Conservation (phyloP, 1,140 invertebrate species). For the Nasonia longicornis region DNA sequence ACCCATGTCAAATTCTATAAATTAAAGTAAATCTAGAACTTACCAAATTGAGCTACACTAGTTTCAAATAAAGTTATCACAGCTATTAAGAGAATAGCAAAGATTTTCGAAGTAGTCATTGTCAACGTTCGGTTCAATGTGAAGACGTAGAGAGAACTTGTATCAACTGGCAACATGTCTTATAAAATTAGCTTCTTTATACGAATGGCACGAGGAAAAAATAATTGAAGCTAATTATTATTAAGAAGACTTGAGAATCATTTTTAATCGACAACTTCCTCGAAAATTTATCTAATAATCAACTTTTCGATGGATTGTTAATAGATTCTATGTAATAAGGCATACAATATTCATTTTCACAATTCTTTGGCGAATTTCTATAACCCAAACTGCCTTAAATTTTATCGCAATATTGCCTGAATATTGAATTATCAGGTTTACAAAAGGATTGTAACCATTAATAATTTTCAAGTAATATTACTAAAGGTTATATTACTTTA, state of each 20-base stretch:
- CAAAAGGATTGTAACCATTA: too few species aligned
- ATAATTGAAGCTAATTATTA: neutral
- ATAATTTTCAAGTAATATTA: too few species aligned
- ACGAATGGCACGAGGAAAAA: neutral
- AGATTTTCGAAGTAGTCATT: neutral
- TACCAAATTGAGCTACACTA: neutral
- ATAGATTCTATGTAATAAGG: too few species aligned
- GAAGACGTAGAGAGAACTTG: neutral
- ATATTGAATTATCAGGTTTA: too few species aligned
- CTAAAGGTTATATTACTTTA: too few species aligned
- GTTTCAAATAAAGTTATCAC: neutral
- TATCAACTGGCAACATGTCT: neutral
- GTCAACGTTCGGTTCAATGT: neutral
- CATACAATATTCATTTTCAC: too few species aligned
- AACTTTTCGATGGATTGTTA: too few species aligned
- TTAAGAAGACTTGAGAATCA: neutral
- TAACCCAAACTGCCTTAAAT: too few species aligned
- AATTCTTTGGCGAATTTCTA: too few species aligned
- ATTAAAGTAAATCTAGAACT: neutral
- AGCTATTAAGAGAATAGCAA: neutral
- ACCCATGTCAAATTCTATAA: too few species aligned
- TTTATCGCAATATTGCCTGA: too few species aligned
- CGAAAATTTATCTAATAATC: neutral
- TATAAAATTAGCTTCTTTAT: neutral
- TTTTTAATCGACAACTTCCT: neutral